Conservation (phyloP, 30 jellyfish, hydroid and myxozoan genomes). For the Pelagia noctiluca region DNA sequence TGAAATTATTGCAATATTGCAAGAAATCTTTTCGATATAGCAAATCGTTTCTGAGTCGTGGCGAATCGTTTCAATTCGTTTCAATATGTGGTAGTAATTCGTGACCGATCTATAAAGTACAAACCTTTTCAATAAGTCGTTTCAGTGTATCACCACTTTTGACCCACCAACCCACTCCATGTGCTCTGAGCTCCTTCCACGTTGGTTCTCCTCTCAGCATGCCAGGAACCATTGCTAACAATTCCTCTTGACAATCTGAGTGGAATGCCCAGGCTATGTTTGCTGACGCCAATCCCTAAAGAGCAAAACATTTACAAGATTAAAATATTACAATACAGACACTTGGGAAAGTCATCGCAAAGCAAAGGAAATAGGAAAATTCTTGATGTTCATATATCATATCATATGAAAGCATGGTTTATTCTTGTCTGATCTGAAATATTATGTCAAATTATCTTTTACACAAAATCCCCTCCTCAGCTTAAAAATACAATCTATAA, state of each 20-base stretch:
- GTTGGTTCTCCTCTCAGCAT: slow-evolving; percentile 92
- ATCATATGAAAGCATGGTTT: too few species aligned
- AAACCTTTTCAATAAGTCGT: slow-evolving; percentile 93
- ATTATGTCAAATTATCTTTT: too few species aligned
- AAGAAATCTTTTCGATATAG: too few species aligned
- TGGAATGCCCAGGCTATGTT: slow-evolving; percentile 99
- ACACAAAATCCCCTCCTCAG: too few species aligned
- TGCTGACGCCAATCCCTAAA: slow-evolving; percentile 88
- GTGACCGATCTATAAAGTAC: background rate
- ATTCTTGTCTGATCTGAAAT: too few species aligned
- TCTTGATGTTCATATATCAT: too few species aligned
- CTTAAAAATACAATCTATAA: too few species aligned
- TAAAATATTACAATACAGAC: too few species aligned
- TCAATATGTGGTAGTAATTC: too few species aligned
- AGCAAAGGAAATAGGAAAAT: background rate
- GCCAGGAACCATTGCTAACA: slow-evolving; percentile 93
- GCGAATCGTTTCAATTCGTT: too few species aligned
- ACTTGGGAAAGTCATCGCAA: background rate
- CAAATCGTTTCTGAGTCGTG: too few species aligned
- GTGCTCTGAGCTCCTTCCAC: slow-evolving; percentile 88
- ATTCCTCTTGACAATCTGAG: slow-evolving; percentile 96
- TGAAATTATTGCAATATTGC: too few species aligned
- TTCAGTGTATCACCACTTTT: slow-evolving; percentile 85
- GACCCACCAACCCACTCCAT: slow-evolving; percentile 99
- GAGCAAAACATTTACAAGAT: background rate